Conservation (phyloP, 2,113 vertebrate genomes). For the Camelus dromedarius region DNA sequence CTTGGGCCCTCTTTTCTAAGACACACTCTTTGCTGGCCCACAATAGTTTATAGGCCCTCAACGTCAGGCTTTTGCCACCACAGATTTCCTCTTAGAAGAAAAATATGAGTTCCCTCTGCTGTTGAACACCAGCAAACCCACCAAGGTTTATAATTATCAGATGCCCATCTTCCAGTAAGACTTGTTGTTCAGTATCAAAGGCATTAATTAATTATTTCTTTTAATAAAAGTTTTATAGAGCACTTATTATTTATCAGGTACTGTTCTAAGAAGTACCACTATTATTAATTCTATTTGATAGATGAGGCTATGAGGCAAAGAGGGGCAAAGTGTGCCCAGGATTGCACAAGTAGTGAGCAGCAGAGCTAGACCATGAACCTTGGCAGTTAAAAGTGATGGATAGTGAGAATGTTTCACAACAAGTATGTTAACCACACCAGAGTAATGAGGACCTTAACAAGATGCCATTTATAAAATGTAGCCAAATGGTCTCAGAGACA, state of each 20-base stretch:
- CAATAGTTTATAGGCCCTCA: background rate
- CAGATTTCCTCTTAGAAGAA: background rate
- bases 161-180: background rate
- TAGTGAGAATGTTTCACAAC: background rate
- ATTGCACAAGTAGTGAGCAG: background rate
- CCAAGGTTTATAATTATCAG: background rate
- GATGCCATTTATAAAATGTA: constrained; percentile 53
- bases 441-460: constrained; percentile 52
- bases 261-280: background rate
- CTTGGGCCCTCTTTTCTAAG: background rate
- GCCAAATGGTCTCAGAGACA: constrained; percentile 11
- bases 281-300: background rate
- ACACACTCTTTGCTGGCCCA: background rate
- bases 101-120: background rate
- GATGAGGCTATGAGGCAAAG: background rate
- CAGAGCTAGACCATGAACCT: background rate
- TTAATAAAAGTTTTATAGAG: background rate
- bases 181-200: background rate
- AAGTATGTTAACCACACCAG: constrained; percentile 18
- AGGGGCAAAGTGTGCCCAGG: background rate
- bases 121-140: background rate
- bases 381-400: background rate
- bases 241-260: background rate
- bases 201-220: background rate
- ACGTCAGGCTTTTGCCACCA: background rate